Evolutionary conservation across 2,888 invertebrate species (phyloP), one percentile per base, ranked within the genome.

Genomic region (Drosophila prostipennis): DNA sequence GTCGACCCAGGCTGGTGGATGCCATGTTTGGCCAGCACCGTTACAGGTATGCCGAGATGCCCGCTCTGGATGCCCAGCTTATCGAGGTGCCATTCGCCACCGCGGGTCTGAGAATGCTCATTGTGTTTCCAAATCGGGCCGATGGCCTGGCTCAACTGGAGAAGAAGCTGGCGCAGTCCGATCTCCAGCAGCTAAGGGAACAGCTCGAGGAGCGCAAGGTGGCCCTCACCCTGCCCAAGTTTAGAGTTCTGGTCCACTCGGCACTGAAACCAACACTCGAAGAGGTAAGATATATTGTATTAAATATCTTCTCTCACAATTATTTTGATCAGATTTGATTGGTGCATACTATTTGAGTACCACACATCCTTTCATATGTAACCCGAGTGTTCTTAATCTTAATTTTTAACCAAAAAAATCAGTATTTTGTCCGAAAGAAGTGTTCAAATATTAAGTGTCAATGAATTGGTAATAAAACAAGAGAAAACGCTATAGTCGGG

Each of bases 51-150:
- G 93, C 92, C n/a, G 89, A 92, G 39, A 72, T 92, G 19, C 75
- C 89, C 0, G 91, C 93, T 52, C 80, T 91, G 5, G 91, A 92
- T 59, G 94, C 94, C 10, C 92, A 93, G 77, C 92, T 95, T 10
- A 89, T 97, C 56, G 94, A 95, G 89, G 81, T 97, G 86, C 94
- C 95, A 0, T 97, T 96, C 86, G 92, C 92, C 74, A 95, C 94
- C 26, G 92, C 93, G 0, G 93, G 94, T 49, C 91, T 95, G 13
- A 95, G 94, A 78, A 94, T 97, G 95, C 89, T 96, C 3, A 93
- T 97, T 46, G 92, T 96, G 45, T 91, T 96, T 60, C 97, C 97
- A 0, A 93, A 94, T 63, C 93, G 94, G 55, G 91, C 94, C 29
- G 93, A 94, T 48, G 96, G 96, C 0, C 92, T 97, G 55, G 77